These are phyloP conservation scores for Agapornis roseicollis DNA, from an alignment of 2,113 vertebrate genomes.

Conservation along the genomic window DNA sequence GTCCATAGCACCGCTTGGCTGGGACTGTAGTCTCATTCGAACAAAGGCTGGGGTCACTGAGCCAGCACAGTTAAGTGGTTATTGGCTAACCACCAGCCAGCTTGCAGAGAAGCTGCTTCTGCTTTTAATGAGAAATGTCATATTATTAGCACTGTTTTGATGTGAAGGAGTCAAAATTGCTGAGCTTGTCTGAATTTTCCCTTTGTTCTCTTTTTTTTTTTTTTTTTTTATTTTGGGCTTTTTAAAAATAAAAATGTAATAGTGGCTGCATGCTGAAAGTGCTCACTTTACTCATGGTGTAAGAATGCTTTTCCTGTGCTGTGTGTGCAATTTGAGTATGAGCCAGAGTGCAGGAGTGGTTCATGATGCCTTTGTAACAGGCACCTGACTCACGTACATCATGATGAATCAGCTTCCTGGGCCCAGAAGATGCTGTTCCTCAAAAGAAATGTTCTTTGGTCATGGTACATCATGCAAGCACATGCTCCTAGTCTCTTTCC, in stretches of 20 bases:
- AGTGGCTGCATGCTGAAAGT: conserved; percentile 31
- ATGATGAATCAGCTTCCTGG: conserved; percentile 44
- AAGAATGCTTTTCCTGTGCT: conserved; percentile 60
- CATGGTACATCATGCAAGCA: not conserved
- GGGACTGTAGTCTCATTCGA: not conserved
- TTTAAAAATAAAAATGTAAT: not conserved
- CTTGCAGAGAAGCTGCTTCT: not conserved
- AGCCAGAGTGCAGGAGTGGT: conserved; percentile 61
- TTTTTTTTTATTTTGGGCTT: not conserved
- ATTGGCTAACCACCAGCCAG: not conserved
- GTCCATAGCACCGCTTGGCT: not conserved
- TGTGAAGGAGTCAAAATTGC: not conserved
- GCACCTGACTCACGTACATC: conserved; percentile 19
- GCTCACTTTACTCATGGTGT: not conserved
- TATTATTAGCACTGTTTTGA: not conserved
- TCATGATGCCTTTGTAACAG: conserved; percentile 49
- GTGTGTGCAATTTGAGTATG: conserved; percentile 42
- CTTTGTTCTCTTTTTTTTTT: not conserved
- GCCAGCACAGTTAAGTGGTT: not conserved
- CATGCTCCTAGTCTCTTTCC: not conserved
- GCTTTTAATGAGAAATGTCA: not conserved
- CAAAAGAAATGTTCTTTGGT: not conserved
- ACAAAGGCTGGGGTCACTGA: not conserved
- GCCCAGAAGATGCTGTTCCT: not conserved
- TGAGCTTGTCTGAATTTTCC: not conserved